Evolutionary conservation across 2,797 vertebrate genomes (phyloP).

Genomic region (Picus viridis): DNA sequence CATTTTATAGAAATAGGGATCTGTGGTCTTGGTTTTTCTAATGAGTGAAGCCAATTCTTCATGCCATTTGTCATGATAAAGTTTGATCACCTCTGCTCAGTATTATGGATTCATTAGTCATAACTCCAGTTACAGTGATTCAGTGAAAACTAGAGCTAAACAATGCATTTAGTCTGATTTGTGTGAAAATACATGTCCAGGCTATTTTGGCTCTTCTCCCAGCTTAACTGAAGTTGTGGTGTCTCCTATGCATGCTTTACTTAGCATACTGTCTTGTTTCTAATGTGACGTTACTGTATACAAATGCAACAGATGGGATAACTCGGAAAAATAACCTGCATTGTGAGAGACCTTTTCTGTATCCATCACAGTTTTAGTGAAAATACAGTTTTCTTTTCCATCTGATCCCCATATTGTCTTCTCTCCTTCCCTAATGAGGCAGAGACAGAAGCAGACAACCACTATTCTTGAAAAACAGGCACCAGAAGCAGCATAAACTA

Average conservation of each 20-base stretch:
- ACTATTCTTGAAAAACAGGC: neutral
- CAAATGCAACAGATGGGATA: neutral
- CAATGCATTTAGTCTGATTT: neutral
- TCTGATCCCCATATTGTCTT: fast-evolving
- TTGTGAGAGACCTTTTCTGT: neutral
- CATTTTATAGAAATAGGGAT: neutral
- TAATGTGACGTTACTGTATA: neutral
- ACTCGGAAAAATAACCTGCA: neutral
- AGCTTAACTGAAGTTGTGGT: neutral
- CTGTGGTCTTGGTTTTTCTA: neutral
- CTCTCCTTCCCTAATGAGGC: neutral
- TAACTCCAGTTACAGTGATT: neutral
- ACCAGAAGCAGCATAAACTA: neutral
- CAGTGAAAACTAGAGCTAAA: neutral
- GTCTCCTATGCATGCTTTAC: neutral
- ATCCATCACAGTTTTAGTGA: neutral
- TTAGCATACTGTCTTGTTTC: neutral
- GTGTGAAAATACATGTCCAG: neutral
- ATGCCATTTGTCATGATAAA: neutral
- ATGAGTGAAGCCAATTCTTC: neutral
- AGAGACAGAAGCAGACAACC: neutral
- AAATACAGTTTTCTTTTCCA: neutral
- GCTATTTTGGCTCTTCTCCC: neutral
- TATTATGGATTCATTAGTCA: neutral
- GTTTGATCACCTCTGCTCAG: neutral